A percentile compares a stretch with the other conserved stretches of the same genome.
Conservation (phyloP, 2,888 invertebrate genomes). For the Calameuta filiformis region DNA sequence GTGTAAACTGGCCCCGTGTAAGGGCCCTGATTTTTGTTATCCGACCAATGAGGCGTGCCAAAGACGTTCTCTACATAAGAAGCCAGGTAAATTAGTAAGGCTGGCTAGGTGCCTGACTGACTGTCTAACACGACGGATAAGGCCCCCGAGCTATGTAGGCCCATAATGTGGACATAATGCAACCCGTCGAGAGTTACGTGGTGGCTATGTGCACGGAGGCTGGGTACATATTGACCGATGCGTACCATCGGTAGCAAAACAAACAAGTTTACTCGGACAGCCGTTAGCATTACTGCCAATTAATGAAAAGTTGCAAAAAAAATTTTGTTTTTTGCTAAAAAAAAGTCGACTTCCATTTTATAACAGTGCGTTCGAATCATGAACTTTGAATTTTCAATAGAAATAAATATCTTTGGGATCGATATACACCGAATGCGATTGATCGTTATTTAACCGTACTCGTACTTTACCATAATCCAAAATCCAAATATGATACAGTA, state of each 20-base stretch:
- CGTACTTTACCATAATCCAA: too few species aligned
- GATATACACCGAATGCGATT: too few species aligned
- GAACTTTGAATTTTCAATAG: not conserved
- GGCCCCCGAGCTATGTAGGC: conserved; percentile 46
- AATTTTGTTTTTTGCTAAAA: too few species aligned
- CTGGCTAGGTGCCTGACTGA: not conserved
- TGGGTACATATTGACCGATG: conserved; percentile 61
- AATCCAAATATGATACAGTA: too few species aligned
- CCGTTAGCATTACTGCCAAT: not conserved
- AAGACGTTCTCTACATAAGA: not conserved
- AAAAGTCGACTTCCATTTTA: not conserved
- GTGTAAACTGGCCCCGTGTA: too few species aligned
- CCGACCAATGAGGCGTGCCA: not conserved
- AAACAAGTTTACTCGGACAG: conserved; percentile 46
- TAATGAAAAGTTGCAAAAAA: not conserved
- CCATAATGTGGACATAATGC: conserved; percentile 55
- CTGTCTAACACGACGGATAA: conserved; percentile 38
- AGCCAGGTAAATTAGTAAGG: not conserved
- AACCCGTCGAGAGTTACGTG: conserved; percentile 42
- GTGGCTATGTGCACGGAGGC: conserved; percentile 49
- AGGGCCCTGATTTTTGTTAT: not conserved
- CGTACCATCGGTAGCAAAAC: conserved; percentile 59
- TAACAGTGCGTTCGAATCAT: not conserved
- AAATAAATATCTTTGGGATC: not conserved
- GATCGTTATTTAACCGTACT: too few species aligned